A percentile compares a stretch with the other conserved stretches of the same genome.
These are phyloP conservation scores for Eurypyga helias DNA, from an alignment of 2,113 vertebrate genomes.

Conservation along the genomic window DNA sequence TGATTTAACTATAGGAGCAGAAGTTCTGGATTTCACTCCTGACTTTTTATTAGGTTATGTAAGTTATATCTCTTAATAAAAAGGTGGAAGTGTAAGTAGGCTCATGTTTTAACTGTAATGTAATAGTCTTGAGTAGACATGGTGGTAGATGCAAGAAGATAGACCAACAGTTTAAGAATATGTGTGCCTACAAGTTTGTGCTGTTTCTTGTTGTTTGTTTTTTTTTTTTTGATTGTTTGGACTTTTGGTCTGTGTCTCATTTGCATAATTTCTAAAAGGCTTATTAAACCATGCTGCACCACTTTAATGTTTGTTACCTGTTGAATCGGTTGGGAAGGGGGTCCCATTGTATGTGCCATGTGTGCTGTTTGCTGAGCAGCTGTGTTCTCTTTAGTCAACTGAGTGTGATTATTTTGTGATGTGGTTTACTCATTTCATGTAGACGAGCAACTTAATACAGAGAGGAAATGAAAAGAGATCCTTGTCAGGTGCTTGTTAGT, in stretches of 20 bases:
- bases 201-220: not conserved
- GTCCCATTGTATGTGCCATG: not conserved
- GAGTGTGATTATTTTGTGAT: not conserved
- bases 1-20: not conserved
- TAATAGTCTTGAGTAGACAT: not conserved
- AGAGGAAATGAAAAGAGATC: not conserved
- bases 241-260: not conserved
- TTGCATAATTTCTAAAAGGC: fast-evolving
- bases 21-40: not conserved
- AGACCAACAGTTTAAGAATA: not conserved
- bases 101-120: not conserved
- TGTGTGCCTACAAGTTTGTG: not conserved
- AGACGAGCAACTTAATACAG: not conserved
- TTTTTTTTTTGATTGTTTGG: too few relatives aligned
- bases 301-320: not conserved
- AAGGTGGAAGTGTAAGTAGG: not conserved
- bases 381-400: not conserved
- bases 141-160: not conserved
- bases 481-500: not conserved
- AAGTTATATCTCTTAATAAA: not conserved
- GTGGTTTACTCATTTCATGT: not conserved
- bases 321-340: not conserved
- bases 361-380: fast-evolving
- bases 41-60: not conserved
- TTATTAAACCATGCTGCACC: not conserved